Percentiles rank a stretch among this genome's conserved stretches.
Conservation (phyloP, 2,888 invertebrate genomes). For the Notocelia uddmanniana region DNA sequence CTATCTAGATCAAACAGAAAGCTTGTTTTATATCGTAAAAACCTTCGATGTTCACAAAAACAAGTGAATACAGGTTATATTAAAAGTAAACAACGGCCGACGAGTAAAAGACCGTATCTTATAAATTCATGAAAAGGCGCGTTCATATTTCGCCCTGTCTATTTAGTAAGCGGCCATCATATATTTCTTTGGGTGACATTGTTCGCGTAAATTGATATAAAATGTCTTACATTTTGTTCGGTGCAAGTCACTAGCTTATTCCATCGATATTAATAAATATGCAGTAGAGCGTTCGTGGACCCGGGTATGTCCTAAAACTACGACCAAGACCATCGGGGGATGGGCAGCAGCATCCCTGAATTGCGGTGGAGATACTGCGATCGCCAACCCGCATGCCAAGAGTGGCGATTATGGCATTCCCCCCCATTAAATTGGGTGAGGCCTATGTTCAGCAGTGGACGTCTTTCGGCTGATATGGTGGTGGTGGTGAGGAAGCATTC, state of each 20-base stretch:
- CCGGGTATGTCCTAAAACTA: too few relatives aligned
- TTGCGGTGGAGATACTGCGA: too few relatives aligned
- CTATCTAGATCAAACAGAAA: background rate
- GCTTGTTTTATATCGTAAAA: background rate
- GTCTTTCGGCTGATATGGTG: too few relatives aligned
- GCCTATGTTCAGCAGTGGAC: too few relatives aligned
- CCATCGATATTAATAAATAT: too few relatives aligned
- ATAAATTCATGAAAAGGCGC: constrained; percentile 39
- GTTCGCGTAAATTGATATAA: constrained; percentile 44
- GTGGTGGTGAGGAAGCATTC: too few relatives aligned
- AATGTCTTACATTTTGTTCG: constrained; percentile 22
- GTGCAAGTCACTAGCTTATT: background rate
- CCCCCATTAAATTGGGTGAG: too few relatives aligned
- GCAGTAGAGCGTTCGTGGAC: too few relatives aligned
- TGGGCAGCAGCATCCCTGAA: too few relatives aligned
- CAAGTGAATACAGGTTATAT: constrained; percentile 13
- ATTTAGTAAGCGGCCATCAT: constrained; percentile 39
- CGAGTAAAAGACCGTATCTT: constrained; percentile 15
- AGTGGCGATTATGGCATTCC: too few relatives aligned
- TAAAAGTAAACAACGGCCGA: constrained; percentile 18
- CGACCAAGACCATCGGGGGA: too few relatives aligned
- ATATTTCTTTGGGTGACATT: constrained; percentile 39
- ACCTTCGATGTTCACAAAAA: background rate
- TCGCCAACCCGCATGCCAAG: too few relatives aligned
- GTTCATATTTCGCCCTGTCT: constrained; percentile 42